Evolutionary conservation across 2,113 vertebrate species (phyloP).

Genomic region (Tyrannus savana): DNA sequence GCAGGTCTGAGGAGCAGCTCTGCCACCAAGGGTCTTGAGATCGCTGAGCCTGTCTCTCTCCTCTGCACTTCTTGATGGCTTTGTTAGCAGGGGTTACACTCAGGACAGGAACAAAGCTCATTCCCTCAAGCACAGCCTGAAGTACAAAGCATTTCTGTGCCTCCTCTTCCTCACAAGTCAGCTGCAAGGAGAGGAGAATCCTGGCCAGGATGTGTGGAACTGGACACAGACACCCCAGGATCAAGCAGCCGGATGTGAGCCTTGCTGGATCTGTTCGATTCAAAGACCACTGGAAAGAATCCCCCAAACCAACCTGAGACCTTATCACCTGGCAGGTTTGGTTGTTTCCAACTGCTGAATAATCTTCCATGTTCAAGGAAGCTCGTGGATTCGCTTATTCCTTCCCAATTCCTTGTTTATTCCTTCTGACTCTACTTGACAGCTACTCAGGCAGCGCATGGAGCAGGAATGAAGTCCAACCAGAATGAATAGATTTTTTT

Average conservation of each 20-base stretch:
- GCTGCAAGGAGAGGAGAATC: neutral
- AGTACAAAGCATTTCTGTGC: neutral
- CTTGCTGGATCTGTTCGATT: neutral
- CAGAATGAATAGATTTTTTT: neutral
- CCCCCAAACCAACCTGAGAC: neutral
- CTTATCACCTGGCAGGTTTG: neutral
- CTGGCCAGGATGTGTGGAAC: neutral
- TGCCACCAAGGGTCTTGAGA: neutral
- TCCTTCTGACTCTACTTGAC: neutral
- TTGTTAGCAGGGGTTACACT: neutral
- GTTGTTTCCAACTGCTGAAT: neutral
- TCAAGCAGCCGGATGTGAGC: neutral
- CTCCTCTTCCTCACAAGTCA: neutral
- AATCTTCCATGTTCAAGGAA: neutral
- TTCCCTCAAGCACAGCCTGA: neutral
- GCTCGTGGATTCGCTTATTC: neutral
- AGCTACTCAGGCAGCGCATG: rapidly evolving
- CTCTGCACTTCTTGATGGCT: neutral
- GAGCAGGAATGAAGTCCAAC: neutral
- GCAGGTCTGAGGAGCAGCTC: neutral
- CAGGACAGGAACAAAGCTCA: neutral
- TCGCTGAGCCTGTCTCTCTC: neutral
- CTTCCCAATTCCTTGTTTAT: neutral
- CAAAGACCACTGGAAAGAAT: neutral
- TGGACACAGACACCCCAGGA: neutral